Conservation (phyloP, 2,113 vertebrate species). For the Charina bottae region DNA sequence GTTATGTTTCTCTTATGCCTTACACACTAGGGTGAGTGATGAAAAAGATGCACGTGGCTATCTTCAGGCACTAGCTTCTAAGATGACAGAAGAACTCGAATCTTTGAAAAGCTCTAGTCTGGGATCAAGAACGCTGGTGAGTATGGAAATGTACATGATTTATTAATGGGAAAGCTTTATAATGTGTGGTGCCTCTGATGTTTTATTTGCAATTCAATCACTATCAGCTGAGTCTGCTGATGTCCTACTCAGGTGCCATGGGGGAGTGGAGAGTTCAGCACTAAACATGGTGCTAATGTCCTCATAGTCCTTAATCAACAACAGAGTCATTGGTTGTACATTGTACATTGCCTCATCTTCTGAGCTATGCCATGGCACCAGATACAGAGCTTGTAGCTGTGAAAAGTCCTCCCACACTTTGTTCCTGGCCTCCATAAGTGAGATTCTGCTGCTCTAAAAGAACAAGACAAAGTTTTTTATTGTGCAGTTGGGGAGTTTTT, state of each 20-base stretch:
- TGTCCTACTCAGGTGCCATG: not conserved
- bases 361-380: not conserved
- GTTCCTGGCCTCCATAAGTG: not conserved
- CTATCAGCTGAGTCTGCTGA: not conserved
- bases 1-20: constrained; percentile 23
- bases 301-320: not conserved
- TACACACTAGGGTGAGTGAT: constrained; percentile 89
- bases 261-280: not conserved
- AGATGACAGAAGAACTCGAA: constrained; percentile 97
- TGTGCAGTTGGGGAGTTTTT: not conserved
- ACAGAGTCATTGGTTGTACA: not conserved
- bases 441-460: not conserved
- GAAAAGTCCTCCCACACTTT: not conserved
- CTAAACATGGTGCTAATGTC: not conserved
- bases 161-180: not conserved
- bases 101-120: constrained; percentile 88
- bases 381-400: not conserved
- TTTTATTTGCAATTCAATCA: not conserved
- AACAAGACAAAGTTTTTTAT: not conserved
- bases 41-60: constrained; percentile 97
- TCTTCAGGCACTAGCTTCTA: constrained; percentile 94
- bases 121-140: constrained; percentile 89
- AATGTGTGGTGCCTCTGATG: not conserved
- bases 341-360: not conserved
- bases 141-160: not conserved